Base-by-base conservation (phyloP, 2,113 vertebrate genomes). In the Austrofundulus limnaeus region DNA sequence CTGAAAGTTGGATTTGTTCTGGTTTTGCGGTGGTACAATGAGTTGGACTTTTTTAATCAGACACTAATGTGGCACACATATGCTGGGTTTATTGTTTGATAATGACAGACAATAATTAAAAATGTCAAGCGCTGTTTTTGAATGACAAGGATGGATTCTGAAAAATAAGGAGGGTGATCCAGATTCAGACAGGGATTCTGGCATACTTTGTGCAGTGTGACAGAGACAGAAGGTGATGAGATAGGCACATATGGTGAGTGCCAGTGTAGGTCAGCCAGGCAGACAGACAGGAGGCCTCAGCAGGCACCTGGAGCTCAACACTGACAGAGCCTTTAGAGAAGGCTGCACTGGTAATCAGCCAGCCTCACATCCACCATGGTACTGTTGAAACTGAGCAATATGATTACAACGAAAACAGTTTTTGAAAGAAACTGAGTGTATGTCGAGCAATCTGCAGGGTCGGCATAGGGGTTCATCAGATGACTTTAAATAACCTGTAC, bases 181-280 rank as follows among this genome's bases (percentile, higher is more conserved):
- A 61, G 64, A 59, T 54, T 76, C 65, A 66, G 75, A 66, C 52
- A 45, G 52, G 58, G 70, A 55, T 70, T 65, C 70, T 64, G 38
- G 66, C 64, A 15, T 60, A 66, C 61, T 62, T 64, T 46, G 37
- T 59, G 51, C 51, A 50, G 70, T 69, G 80, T 83, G 82, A 82
- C 78, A 60, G 83, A 78, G 85, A 91, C 92, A 90, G 92, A 90
- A 88, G 89, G 88, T 83, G 80, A 72, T 70, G 72, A 84, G 72
- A 70, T 81, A 71, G 88, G 70, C 81, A 72, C 90, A 89, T 91
- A 92, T 90, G 90, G 87, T 72, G 79, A 61, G 70, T 86, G 90
- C 77, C 86, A 85, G 74, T 31, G 75, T 70, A 59, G 89, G 89
- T 90, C 89, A 90, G 80, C 65, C 69, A 71, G 84, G 75, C 82